Conservation (phyloP, 2,113 vertebrate species). For the Syrmaticus mikado region DNA sequence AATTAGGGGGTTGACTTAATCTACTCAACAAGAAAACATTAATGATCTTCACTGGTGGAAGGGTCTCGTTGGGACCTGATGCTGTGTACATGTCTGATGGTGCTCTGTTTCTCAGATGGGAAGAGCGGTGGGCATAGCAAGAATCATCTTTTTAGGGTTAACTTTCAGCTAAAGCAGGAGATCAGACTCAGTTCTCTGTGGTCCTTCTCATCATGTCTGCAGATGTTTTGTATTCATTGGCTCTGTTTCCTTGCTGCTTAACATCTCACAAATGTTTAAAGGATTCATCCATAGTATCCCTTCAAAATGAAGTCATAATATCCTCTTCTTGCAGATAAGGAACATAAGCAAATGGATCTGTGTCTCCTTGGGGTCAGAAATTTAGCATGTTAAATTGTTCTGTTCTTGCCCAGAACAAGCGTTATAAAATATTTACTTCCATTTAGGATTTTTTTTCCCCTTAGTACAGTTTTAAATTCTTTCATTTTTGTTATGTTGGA, state of each 20-base stretch:
- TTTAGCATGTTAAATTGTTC: not conserved
- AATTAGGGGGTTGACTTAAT: not conserved
- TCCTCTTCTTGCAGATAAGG: not conserved
- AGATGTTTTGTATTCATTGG: not conserved
- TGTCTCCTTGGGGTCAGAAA: not conserved
- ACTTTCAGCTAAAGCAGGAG: not conserved
- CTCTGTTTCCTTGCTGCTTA: not conserved
- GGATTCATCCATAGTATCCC: not conserved
- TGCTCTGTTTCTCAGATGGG: not conserved
- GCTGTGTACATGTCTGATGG: not conserved
- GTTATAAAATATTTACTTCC: not conserved
- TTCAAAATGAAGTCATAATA: not conserved
- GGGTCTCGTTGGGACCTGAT: not conserved
- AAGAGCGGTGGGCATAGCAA: not conserved
- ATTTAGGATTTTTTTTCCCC: not conserved
- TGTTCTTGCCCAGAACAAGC: not conserved
- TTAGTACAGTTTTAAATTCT: not conserved
- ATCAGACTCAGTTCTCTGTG: not conserved
- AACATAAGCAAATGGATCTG: not conserved
- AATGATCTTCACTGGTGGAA: not conserved
- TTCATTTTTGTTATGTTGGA: conserved; percentile 40
- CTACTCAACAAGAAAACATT: not conserved
- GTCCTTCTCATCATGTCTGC: not conserved
- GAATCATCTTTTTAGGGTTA: not conserved
- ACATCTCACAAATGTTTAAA: not conserved